Evolutionary conservation across 92 coral and sea anemone genomes (phyloP).

Genomic region (Paramuricea clavata): DNA sequence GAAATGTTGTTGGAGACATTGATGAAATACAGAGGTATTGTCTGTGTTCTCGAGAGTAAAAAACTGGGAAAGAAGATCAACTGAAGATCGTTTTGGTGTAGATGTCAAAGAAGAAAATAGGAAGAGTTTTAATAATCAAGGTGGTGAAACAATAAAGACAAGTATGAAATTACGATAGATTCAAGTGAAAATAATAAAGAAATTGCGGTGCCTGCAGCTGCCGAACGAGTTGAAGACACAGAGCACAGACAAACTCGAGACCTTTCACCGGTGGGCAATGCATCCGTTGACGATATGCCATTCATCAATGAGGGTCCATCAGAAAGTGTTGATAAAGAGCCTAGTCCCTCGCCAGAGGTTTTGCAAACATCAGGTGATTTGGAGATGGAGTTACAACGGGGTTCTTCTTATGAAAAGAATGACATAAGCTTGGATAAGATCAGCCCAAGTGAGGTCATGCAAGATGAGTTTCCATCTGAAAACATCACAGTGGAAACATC

Average conservation of each 20-base stretch:
- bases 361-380: neutral
- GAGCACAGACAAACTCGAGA: neutral
- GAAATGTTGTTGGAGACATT: no score
- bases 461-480: neutral
- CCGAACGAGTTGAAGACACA: neutral
- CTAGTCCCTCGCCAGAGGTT: neutral
- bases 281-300: no score
- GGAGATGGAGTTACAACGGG: neutral
- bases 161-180: neutral
- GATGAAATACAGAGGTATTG: constrained; percentile 16
- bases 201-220: neutral
- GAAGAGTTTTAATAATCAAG: neutral
- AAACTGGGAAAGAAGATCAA: constrained; percentile 24
- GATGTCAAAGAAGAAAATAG: neutral
- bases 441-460: neutral
- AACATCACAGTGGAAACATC: neutral
- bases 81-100: constrained; percentile 3
- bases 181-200: neutral
- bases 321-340: neutral
- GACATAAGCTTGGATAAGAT: neutral
- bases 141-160: no score
- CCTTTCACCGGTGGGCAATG: neutral
- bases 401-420: neutral
- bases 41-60: constrained; percentile 22
- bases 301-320: neutral